These are phyloP conservation scores for Taphrorychus bicolor DNA, from an alignment of 2,888 invertebrate species.

Conservation along the genomic window DNA sequence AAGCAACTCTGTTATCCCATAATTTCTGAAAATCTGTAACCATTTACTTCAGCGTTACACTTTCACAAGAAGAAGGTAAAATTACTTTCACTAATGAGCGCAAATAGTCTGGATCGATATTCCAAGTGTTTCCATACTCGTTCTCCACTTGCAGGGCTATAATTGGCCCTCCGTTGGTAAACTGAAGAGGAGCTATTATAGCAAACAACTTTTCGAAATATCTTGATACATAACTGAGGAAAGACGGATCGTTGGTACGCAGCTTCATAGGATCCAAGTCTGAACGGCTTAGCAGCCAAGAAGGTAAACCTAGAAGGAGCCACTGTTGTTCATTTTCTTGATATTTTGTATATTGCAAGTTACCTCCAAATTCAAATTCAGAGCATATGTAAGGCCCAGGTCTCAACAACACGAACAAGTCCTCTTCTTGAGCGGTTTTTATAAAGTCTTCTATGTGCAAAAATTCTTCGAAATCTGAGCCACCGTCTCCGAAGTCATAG, in stretches of 20 bases:
- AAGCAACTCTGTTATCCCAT: constrained; percentile 58
- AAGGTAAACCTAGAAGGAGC: constrained; percentile 48
- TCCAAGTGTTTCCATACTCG: constrained; percentile 64
- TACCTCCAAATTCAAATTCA: constrained; percentile 74
- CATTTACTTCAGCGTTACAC: too few species aligned
- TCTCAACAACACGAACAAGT: constrained; percentile 79
- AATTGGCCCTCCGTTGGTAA: constrained; percentile 81
- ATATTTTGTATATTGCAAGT: background rate
- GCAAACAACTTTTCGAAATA: constrained; percentile 63
- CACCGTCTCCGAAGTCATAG: constrained; percentile 63
- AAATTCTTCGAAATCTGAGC: constrained; percentile 61
- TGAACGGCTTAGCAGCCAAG: constrained; percentile 54
- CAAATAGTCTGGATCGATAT: constrained; percentile 56
- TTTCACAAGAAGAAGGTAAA: background rate
- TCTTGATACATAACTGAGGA: constrained; percentile 57
- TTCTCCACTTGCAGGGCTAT: constrained; percentile 92
- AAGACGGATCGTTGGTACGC: constrained; percentile 50
- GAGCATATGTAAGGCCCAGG: constrained; percentile 94
- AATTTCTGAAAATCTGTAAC: constrained; percentile 38
- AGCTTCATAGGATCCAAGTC: constrained; percentile 55
- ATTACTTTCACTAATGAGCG: constrained; percentile 55
- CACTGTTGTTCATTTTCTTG: background rate
- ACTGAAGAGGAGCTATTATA: constrained; percentile 62
- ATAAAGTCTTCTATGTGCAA: constrained; percentile 72
- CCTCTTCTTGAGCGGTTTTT: too few species aligned